A percentile compares a stretch with the other conserved stretches of the same genome.
Evolutionary conservation across 23 tunicate genomes (phyloP).

Genomic region (Trididemnum miniatum): DNA sequence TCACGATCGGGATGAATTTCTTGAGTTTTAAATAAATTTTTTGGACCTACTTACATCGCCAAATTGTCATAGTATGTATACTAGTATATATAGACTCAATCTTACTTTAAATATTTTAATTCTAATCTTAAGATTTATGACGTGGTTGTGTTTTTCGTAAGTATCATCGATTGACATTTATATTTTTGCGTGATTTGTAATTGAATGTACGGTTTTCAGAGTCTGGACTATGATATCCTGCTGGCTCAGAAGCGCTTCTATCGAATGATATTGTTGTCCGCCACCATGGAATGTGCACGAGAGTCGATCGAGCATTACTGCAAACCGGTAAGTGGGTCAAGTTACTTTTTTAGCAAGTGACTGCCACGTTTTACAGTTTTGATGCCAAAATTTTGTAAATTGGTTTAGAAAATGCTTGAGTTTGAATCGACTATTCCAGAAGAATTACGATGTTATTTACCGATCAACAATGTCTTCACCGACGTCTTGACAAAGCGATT

Average conservation of each 20-base stretch:
- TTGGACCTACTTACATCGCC: too few relatives aligned
- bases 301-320: conserved; percentile 46
- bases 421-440: conserved; percentile 56
- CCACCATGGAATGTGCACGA: conserved; percentile 34
- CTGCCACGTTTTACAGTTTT: not conserved
- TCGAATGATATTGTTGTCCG: conserved; percentile 22
- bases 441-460: conserved; percentile 32
- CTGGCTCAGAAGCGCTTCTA: conserved; percentile 42
- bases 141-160: too few relatives aligned
- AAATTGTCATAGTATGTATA: too few relatives aligned
- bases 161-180: too few relatives aligned
- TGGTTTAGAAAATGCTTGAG: conserved; percentile 51
- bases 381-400: not conserved
- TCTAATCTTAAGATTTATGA: too few relatives aligned
- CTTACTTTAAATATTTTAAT: too few relatives aligned
- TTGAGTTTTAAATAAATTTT: too few relatives aligned
- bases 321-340: conserved; percentile 61
- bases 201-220: too few relatives aligned
- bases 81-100: too few relatives aligned
- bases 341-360: not conserved
- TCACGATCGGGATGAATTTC: too few relatives aligned
- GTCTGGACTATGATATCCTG: conserved; percentile 51
- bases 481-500: conserved; percentile 56
- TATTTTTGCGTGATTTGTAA: too few relatives aligned
- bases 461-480: conserved; percentile 59